Base-by-base conservation (phyloP, 2,113 vertebrate species). In the Spilogale gracilis region DNA sequence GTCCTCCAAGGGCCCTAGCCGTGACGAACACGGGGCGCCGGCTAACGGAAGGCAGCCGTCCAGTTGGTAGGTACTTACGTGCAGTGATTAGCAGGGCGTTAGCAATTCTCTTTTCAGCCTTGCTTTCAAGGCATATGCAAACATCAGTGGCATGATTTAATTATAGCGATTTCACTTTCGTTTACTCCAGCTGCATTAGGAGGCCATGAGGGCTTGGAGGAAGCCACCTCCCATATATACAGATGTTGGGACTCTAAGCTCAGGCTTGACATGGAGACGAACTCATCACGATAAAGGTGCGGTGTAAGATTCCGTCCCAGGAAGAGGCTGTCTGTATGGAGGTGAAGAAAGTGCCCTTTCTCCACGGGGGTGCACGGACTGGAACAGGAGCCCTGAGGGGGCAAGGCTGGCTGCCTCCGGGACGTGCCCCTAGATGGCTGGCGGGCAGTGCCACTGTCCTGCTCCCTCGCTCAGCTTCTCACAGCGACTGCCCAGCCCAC, bases 351-450 rank as follows among this genome's bases (percentile, higher is more conserved):
- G 6, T 5, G 13, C 58, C 73, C 30, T 32, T 76, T 9, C 89
- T 11, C 8, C 0, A 0, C 1, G 5, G 50, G 50, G 23, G 61
- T 0, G 4, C 32, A 0, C 0, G 23, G 43, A 16, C 60, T 9
- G 16, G n/a, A 16, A 58, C 3, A 76, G 45, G 79, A 50, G 5
- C n/a, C 1, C 0, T 0, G 50, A 20, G 0, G 1, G 76, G 11
- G 14, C 11, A 3, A 14, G 18, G 27, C 25, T 23, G 12, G 50
- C 63, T 67, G 73, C 5, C 2, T 67, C 1, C 5, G 0, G 52
- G 52, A 43, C 9, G 1, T 0, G n/a, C 14, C 6, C 30, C 2
- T 1, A 4, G 48, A 54, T 1, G 5, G 25, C 2, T 3, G 5
- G 9, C 13, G 27, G 61, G 61, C 56, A 0, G 0, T 13, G n/a